A percentile compares a stretch with the other conserved stretches of the same genome.
phyloP scores from a whole-genome alignment of 2,113 vertebrate genomes.

The Nematolebias whitei region DNA sequence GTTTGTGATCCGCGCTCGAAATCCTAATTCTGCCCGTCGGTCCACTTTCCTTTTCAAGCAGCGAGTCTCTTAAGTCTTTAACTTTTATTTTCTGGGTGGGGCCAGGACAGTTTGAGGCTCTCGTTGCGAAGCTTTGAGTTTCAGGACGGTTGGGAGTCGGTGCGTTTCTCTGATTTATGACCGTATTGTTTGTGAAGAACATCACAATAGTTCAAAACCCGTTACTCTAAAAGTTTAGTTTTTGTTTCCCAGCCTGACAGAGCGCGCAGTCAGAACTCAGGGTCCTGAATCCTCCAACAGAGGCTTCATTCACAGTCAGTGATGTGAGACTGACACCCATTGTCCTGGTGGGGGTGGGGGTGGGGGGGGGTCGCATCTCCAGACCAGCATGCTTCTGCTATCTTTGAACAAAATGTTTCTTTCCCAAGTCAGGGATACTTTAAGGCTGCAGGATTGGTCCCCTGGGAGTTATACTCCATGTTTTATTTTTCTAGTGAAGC shows the following conservation, averaged over 20 bases:
- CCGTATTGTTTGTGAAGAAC: slow-evolving; percentile 65
- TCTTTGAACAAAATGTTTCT: slow-evolving; percentile 58
- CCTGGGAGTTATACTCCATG: slow-evolving; percentile 30
- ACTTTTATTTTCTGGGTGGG: not conserved
- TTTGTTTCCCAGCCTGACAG: not conserved
- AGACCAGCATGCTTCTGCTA: slow-evolving; percentile 56
- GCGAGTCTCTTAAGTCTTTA: not conserved
- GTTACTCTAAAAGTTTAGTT: slow-evolving; percentile 49
- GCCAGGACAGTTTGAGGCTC: slow-evolving; percentile 16
- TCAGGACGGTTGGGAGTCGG: slow-evolving; percentile 55
- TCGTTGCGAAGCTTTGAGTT: slow-evolving; percentile 23
- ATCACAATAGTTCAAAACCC: slow-evolving; percentile 58
- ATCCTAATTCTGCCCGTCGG: slow-evolving; percentile 1
- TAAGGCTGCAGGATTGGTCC: slow-evolving; percentile 56
- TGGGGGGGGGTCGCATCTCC: slow-evolving; percentile 42
- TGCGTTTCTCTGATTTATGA: slow-evolving; percentile 67
- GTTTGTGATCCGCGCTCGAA: slow-evolving; percentile 22
- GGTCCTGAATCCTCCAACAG: slow-evolving; percentile 35
- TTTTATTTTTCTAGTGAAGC: slow-evolving; percentile 34
- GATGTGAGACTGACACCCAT: slow-evolving; percentile 69
- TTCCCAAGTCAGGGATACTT: slow-evolving; percentile 83
- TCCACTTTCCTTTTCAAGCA: not conserved
- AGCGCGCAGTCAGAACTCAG: slow-evolving; percentile 38
- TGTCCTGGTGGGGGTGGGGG: slow-evolving; percentile 38
- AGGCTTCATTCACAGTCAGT: slow-evolving; percentile 61